Base-by-base conservation (phyloP, 64 coral and sea anemone genomes). In the Porites lutea region DNA sequence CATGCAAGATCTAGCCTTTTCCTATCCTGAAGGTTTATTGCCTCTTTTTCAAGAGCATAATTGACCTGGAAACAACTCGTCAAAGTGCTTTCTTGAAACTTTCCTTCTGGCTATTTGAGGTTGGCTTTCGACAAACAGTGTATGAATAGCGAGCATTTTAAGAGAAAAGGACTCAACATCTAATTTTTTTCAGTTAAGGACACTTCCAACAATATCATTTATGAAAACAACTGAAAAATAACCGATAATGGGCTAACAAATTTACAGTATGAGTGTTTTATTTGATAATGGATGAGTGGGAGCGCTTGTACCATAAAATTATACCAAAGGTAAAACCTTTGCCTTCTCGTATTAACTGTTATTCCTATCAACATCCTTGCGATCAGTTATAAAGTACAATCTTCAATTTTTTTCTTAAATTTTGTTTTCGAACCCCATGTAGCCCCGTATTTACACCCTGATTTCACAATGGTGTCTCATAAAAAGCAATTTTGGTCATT, bases 201-300 rank as follows among this genome's bases (percentile, higher is more conserved):
- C 75, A 78, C 77, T 58, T 82, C 43, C 59, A 82, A 82, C 58
- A 47, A 65, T 60, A 7, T 65, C 14, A 10, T 65, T 64, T 44
- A 7, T 14, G 14, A 13, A 65, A 82, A 18, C 79, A 65, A 82
- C 44, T 10, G 44, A 65, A 65, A 73, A 65, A 82, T 48, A 19
- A 82, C 23, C 50, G 78, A 65, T 65, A 47, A 82, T 65, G 63
- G 78, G 13, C 63, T 49, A 68, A 84, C 81, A 84, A 68, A 84
- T 68, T 46, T 19, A 49, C 45, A 47, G 4, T 37, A 84, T 65
- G 22, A 52, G 6, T 50, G 51, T 78, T 78, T 54, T 55, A 55
- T 19, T 13, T 23, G 62, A 69, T 84, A 52, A 18, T 69, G 63
- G 78, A n/a, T 68, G 49, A 68, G 27, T 37, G 27, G 27, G 61